phyloP scores from a whole-genome alignment of 2,888 invertebrate species.

The Cabera pusaria region DNA sequence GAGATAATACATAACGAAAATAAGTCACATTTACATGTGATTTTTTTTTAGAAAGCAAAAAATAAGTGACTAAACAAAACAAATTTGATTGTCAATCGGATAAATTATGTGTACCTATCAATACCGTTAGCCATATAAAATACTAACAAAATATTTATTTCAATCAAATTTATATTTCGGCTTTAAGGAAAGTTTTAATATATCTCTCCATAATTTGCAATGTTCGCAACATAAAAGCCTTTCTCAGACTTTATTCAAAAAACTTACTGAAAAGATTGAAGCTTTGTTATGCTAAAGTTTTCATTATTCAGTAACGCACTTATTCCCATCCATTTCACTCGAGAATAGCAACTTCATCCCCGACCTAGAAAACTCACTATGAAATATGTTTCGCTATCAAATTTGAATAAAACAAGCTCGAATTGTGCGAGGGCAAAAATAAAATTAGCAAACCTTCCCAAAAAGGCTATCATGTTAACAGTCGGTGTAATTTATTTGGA shows the following conservation, averaged over 20 bases:
- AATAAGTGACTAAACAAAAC: no score
- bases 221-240: conserved; percentile 1
- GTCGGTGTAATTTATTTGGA: conserved; percentile 48
- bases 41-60: no score
- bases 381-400: conserved; percentile 68
- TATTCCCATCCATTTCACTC: conserved; percentile 38
- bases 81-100: no score
- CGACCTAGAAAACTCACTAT: conserved; percentile 57
- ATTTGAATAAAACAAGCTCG: conserved; percentile 54
- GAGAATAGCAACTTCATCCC: conserved; percentile 36
- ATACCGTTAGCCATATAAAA: no score
- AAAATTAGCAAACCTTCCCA: conserved; percentile 50
- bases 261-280: conserved; percentile 20
- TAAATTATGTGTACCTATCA: no score
- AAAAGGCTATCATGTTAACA: conserved; percentile 44
- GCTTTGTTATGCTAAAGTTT: conserved; percentile 38
- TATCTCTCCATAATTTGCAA: neutral
- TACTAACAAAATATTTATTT: no score
- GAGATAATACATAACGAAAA: no score
- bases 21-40: no score
- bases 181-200: no score
- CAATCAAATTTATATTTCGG: no score
- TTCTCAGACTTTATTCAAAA: conserved; percentile 12
- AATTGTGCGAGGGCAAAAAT: conserved; percentile 37
- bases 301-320: conserved; percentile 36